Evolutionary conservation across 2,113 vertebrate genomes (phyloP), one percentile per base, ranked within the genome.

Genomic region (Anolis carolinensis): DNA sequence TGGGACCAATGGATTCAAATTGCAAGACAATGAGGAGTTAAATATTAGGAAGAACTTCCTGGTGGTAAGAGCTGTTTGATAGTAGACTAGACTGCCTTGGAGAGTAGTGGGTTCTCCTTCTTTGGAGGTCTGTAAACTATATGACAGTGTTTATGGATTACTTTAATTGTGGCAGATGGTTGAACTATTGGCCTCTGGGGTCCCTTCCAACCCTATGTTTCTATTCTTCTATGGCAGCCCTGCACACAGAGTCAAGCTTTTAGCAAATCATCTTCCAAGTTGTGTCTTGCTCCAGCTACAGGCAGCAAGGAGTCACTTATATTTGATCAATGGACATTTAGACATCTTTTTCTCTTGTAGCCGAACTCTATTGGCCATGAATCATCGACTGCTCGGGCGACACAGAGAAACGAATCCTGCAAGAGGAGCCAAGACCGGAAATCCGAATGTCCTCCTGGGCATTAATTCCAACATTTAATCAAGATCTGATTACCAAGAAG

Each of bases 401-500:
- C 48, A 14, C 59, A 63, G 77, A 59, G 86, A 70, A 81, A 79
- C 83, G 70, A 79, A 5, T n/a, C 16, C 27, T 25, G 10, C 50
- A 71, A 63, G 85, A 92, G 77, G 21, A 94, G 79, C 90, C 0
- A 88, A 92, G 87, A 72, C 86, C 93, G 90, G 86, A 93, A 93
- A 91, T 74, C 79, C 39, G 91, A 83, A 89, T 86, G 87, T 89
- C 93, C 88, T 94, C 88, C 89, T 92, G 75, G 63, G 83, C 93
- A 86, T 88, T 94, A 89, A 95, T 94, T 93, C 90, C 87, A 82
- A 67, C 73, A 92, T 88, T 94, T 90, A 91, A 93, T 93, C 92
- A 95, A 93, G 90, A 93, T 91, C 91, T 82, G 89, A 93, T 95
- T 92, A 94, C 82, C 85, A 84, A 94, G 93, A 93, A 91, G 83